Percentiles rank a stretch among this genome's conserved stretches.
These are phyloP conservation scores for Erpobdella octoculata DNA, from an alignment of 2,888 invertebrate species.

Conservation along the genomic window DNA sequence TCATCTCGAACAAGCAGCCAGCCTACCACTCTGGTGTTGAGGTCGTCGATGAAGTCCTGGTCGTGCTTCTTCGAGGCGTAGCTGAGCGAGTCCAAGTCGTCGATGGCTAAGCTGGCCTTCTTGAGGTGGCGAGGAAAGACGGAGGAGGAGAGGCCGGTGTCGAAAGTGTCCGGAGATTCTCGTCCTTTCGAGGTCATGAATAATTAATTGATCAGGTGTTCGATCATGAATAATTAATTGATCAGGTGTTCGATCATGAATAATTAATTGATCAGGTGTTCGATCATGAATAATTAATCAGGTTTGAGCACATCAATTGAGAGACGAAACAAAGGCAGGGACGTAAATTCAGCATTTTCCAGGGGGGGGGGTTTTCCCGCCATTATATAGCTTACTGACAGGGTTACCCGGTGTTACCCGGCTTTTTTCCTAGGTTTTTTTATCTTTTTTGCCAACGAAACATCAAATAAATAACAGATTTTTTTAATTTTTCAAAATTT, in stretches of 20 bases:
- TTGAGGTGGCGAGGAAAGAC: neutral
- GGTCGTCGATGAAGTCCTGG: slow-evolving; percentile 14
- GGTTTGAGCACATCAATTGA: no score
- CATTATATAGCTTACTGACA: no score
- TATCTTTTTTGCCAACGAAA: no score
- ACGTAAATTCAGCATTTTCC: no score
- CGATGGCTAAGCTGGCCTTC: slow-evolving; percentile 3
- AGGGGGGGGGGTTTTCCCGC: no score
- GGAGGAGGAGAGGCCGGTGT: neutral
- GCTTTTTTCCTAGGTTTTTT: no score
- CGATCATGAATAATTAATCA: no score
- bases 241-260: neutral
- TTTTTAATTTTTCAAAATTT: no score
- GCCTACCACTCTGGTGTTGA: slow-evolving; percentile 15
- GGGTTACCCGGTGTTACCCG: no score
- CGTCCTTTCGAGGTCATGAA: neutral
- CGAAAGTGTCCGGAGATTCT: slow-evolving; percentile 2
- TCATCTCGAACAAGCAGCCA: neutral
- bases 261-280: neutral
- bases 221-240: neutral
- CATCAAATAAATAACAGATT: no score
- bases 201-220: neutral
- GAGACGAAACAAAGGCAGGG: no score
- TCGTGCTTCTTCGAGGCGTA: slow-evolving; percentile 16
- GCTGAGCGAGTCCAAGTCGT: slow-evolving; percentile 6